Conservation (phyloP, 2,888 invertebrate genomes). For the Chalcis sispes region DNA sequence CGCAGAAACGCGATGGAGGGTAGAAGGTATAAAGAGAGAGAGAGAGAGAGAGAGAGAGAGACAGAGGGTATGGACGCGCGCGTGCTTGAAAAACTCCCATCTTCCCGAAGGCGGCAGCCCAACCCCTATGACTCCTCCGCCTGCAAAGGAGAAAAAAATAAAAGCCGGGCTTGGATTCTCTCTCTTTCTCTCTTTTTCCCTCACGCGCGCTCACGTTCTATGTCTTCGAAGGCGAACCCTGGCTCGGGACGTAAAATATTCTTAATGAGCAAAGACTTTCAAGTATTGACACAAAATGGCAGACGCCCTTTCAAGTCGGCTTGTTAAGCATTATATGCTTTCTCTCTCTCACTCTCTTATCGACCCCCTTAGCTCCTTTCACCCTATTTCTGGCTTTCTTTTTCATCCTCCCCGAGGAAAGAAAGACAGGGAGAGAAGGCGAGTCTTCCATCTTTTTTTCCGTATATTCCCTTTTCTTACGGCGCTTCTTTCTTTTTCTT, state of each 20-base stretch:
- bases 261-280: conserved; percentile 76
- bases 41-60: conserved; percentile 35
- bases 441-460: too few species aligned
- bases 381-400: conserved; percentile 59
- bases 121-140: conserved; percentile 26
- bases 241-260: conserved; percentile 70
- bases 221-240: conserved; percentile 54
- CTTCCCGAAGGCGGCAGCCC: conserved; percentile 45
- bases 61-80: conserved; percentile 35
- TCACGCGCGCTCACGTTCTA: not conserved
- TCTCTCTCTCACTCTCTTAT: conserved; percentile 57
- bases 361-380: conserved; percentile 34
- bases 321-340: conserved; percentile 73
- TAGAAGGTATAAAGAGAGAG: conserved; percentile 24
- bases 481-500: too few species aligned
- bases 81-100: conserved; percentile 55
- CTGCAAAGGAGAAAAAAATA: conserved; percentile 22
- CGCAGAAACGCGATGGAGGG: conserved; percentile 31
- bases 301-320: conserved; percentile 74
- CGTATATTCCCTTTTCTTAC: too few species aligned
- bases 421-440: too few species aligned
- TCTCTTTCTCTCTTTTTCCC: too few species aligned
- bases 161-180: conserved; percentile 15
- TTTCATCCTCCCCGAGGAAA: conserved; percentile 59
- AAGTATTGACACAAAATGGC: conserved; percentile 76